Evolutionary conservation across 2,797 vertebrate species (phyloP).

Genomic region (Malurus splendens): DNA sequence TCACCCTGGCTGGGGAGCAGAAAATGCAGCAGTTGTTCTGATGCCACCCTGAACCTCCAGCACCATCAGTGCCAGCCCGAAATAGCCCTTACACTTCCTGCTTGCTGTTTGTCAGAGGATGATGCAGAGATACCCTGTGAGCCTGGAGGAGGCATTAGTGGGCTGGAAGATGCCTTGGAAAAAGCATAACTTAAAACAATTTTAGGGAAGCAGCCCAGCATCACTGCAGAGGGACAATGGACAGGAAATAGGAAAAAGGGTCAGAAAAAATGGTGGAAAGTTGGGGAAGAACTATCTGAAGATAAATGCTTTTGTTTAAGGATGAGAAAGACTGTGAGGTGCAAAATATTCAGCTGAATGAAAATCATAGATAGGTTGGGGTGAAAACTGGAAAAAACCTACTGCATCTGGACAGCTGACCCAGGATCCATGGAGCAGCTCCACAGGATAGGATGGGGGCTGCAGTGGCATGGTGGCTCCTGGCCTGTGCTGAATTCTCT

Average conservation of each 20-base stretch:
- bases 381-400: neutral
- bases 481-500: neutral
- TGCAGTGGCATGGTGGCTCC: neutral
- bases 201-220: rapidly evolving
- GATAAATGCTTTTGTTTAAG: neutral
- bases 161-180: neutral
- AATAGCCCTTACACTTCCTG: rapidly evolving
- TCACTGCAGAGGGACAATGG: neutral
- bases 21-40: neutral
- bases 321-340: neutral
- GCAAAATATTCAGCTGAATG: neutral
- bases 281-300: neutral
- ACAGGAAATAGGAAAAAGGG: rapidly evolving
- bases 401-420: rapidly evolving
- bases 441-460: neutral
- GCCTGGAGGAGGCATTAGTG: neutral
- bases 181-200: neutral
- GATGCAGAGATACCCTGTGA: neutral
- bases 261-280: neutral
- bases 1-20: rapidly evolving
- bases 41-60: neutral
- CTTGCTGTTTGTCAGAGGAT: neutral
- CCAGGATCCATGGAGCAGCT: neutral
- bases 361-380: neutral
- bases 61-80: rapidly evolving